Base-by-base conservation (phyloP, 1,140 invertebrate species). In the Platyscapa corneri region DNA sequence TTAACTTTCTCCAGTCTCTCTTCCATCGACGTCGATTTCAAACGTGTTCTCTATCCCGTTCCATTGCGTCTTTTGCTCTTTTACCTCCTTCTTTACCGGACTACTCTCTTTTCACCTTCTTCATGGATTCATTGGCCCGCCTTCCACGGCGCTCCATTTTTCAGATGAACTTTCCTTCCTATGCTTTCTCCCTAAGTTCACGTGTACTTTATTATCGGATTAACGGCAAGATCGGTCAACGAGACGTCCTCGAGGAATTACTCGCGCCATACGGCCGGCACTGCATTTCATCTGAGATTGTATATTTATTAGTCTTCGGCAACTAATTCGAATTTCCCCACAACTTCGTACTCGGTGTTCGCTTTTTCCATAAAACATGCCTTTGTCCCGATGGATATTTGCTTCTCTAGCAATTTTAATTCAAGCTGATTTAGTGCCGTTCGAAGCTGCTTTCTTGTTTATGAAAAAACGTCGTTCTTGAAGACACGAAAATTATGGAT, bases 21-120 rank as follows among this genome's bases (percentile, higher is more conserved):
- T 78, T 64, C 78, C 78, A 42, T 80, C 60, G 60, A 80, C 12
- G 0, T 30, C 20, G 37, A 80, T 42, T 82, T 82, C 79, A 82
- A 82, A 82, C 64, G 42, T 32, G 39, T 46, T 23, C 30, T 8
- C 23, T 10, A 16, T 14, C n/a, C 64, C 64, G 64, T 30, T 10
- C 30, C 30, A 0, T 67, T 14, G 20, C 12, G 5, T 46, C 42
- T 46, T n/a, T n/a, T n/a, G n/a, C n/a, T n/a, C n/a, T n/a, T n/a
- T n/a, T n/a, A n/a, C 7, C n/a, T 14, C 23, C 30, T n/a, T 27
- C 20, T 64, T 64, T 20, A 5, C 30, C 30, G 34, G 18, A 72
- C 16, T 72, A 14, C 49, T 20, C 18, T 53, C 18, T 53, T 53
- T 16, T 16, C 18, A 53, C 18, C 67, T 32, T 23, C 34, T 30